These are phyloP conservation scores for Chrysaora quinquecirrha DNA, from an alignment of 30 jellyfish, hydroid and myxozoan species.

Conservation along the genomic window DNA sequence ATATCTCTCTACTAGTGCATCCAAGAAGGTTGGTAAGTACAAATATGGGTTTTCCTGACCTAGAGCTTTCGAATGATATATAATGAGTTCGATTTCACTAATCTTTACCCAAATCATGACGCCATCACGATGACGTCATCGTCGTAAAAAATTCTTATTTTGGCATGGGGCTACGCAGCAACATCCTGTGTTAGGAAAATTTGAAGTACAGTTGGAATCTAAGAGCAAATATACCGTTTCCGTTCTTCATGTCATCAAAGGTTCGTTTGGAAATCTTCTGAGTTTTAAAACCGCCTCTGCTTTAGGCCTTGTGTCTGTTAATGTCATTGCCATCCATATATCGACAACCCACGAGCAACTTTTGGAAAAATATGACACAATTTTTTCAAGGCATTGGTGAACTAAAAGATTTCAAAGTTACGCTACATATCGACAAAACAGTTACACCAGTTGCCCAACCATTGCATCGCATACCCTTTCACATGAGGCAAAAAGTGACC, in stretches of 20 bases:
- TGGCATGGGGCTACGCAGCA: slow-evolving; percentile 37
- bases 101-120: too few relatives aligned
- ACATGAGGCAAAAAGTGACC: slow-evolving; percentile 19
- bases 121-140: too few relatives aligned
- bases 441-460: slow-evolving; percentile 59
- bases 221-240: slow-evolving; percentile 12
- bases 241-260: slow-evolving; percentile 27
- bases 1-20: too few relatives aligned
- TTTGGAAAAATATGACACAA: background rate
- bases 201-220: slow-evolving; percentile 21
- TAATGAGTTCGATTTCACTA: too few relatives aligned
- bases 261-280: slow-evolving; percentile 16
- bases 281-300: slow-evolving; percentile 38
- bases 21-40: too few relatives aligned
- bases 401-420: slow-evolving; percentile 26
- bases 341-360: slow-evolving; percentile 3
- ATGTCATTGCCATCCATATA: slow-evolving; percentile 4
- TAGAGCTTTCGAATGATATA: too few relatives aligned
- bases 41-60: too few relatives aligned
- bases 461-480: slow-evolving; percentile 41
- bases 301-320: slow-evolving; percentile 24
- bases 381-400: slow-evolving; percentile 33
- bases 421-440: slow-evolving; percentile 36
- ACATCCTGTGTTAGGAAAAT: slow-evolving; percentile 36
- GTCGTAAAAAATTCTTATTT: too few relatives aligned